Evolutionary conservation across 35 echinoderm and acorn worm species (phyloP), one percentile per base, ranked within the genome.

Genomic region (Patiria miniata): DNA sequence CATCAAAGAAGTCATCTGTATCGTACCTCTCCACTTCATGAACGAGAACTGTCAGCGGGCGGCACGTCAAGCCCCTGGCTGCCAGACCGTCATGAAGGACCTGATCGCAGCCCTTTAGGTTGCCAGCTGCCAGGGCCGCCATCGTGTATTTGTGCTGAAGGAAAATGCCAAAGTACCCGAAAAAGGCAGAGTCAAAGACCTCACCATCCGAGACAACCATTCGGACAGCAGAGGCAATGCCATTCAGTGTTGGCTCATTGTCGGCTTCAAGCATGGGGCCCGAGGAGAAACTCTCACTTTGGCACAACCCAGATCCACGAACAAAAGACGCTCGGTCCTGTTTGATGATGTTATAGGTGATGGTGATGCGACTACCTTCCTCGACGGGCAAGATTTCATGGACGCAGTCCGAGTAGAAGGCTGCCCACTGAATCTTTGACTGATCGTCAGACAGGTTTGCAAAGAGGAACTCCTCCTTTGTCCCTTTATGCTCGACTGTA

Each of bases 381-480:
- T 73, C 65, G 15, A 73, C 65, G 1, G 65, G 65, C 65, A 73
- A 10, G 29, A 73, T 73, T 34, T 73, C 65, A 73, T 73, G 65
- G 65, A 34, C 34, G 26, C 65, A 73, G 65, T 73, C 65, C 0
- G 65, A 73, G 65, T 73, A 73, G 6, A 73, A 73, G 23, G 65
- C 65, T 30, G 65, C 65, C 65, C 65, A 73, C 65, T 73, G 65
- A 73, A 73, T 73, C n/a, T 73, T 73, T 34, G 23, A 26, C 26
- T 26, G 26, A 73, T 73, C 65, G 29, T 34, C 26, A 30, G 65
- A 73, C 65, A 73, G 34, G 26, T 73, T 2, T 2, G 65, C 65
- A 73, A 73, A 73, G 19, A 32, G 23, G 29, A 73, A 73, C 65
- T 36, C 26, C 29, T 73, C 65, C 34, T 36, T 73, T 10, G 29